Evolutionary conservation across 2,113 vertebrate genomes (phyloP).

Genomic region (Pampusana beccarii): DNA sequence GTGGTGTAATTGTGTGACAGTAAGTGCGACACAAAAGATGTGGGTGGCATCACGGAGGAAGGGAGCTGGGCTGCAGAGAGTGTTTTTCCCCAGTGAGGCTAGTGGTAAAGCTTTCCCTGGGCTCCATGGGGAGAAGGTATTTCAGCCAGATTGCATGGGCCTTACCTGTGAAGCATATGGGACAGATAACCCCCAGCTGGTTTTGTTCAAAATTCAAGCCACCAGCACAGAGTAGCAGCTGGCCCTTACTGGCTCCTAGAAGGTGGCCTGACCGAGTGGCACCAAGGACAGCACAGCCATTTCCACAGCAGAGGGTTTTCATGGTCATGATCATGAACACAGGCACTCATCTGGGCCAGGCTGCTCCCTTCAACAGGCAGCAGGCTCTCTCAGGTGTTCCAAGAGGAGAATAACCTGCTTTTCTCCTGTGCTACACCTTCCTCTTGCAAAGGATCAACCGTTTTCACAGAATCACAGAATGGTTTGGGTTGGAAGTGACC

Average conservation of each 20-base stretch:
- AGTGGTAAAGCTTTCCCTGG: background rate
- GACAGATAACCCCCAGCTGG: background rate
- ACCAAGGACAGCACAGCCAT: accelerated
- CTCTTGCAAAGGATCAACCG: background rate
- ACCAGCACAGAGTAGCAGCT: background rate
- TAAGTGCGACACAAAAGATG: background rate
- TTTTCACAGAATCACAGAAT: background rate
- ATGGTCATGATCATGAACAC: accelerated
- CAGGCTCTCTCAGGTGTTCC: background rate
- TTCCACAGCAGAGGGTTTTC: background rate
- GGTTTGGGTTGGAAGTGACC: too few species aligned
- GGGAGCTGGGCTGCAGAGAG: background rate
- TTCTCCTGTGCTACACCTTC: background rate
- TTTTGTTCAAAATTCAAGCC: background rate
- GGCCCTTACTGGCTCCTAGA: accelerated
- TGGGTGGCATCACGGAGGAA: background rate
- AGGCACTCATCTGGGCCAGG: accelerated
- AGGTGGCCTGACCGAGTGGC: background rate
- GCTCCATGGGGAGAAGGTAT: background rate
- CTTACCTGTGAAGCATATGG: background rate
- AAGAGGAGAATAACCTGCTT: background rate
- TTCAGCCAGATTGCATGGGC: background rate
- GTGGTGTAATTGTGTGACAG: background rate
- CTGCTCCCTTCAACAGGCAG: background rate
- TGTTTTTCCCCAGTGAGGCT: accelerated